A percentile compares a stretch with the other conserved stretches of the same genome.
Evolutionary conservation across 2,888 invertebrate genomes (phyloP).

Genomic region (Hypomecis atomaria): DNA sequence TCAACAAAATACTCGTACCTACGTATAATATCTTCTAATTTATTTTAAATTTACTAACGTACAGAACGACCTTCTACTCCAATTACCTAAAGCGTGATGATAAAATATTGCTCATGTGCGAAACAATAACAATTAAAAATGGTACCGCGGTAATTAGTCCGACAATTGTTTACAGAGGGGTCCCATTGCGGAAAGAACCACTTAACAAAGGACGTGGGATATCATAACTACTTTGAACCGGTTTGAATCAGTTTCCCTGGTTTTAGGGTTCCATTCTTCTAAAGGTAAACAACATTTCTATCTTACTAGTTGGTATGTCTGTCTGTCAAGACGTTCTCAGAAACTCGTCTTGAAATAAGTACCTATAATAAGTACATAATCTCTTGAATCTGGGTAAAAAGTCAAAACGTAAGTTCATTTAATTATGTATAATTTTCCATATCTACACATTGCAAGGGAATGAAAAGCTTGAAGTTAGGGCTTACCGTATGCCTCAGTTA

Average conservation of each 20-base stretch:
- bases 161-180: conserved; percentile 44
- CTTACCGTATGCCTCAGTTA: too few relatives aligned
- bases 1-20: conserved; percentile 7
- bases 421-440: too few relatives aligned
- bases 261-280: neutral
- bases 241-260: conserved; percentile 32
- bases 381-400: too few relatives aligned
- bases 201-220: conserved; percentile 53
- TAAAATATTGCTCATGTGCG: conserved; percentile 49
- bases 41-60: conserved; percentile 27
- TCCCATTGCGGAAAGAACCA: conserved; percentile 62
- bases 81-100: conserved; percentile 42
- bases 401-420: too few relatives aligned
- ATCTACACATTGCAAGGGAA: too few relatives aligned
- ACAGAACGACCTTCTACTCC: conserved; percentile 32
- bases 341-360: too few relatives aligned
- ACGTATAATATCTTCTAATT: conserved; percentile 3
- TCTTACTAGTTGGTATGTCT: too few relatives aligned
- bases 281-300: too few relatives aligned
- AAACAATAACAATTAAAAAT: conserved; percentile 50
- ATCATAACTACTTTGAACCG: conserved; percentile 52
- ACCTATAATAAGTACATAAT: too few relatives aligned
- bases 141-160: conserved; percentile 42
- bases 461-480: too few relatives aligned
- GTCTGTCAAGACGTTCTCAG: too few relatives aligned